A percentile compares a stretch with the other conserved stretches of the same genome.
Evolutionary conservation across 2,797 vertebrate genomes (phyloP).

Genomic region (Coluber constrictor): DNA sequence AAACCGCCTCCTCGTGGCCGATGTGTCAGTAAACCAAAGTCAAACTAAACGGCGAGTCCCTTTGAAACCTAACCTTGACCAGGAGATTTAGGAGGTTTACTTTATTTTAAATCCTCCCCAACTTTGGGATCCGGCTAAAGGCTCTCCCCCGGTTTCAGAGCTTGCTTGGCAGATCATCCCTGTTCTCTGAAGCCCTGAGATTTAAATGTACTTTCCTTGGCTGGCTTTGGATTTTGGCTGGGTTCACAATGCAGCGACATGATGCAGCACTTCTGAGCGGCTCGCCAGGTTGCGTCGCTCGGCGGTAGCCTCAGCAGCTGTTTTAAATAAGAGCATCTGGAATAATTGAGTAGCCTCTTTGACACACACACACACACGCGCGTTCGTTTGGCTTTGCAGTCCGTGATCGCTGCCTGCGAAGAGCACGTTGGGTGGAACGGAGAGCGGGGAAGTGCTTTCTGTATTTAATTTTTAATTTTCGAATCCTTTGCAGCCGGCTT

Average conservation of each 20-base stretch:
- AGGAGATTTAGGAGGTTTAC: not conserved
- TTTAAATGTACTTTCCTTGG: not conserved
- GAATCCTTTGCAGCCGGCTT: constrained; percentile 48
- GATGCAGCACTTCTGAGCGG: not conserved
- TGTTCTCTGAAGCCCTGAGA: not conserved
- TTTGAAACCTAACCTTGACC: not conserved
- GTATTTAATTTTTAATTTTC: constrained; percentile 67
- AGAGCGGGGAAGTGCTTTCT: constrained; percentile 55
- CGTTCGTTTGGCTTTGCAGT: not conserved
- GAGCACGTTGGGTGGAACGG: constrained; percentile 29
- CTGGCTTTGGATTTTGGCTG: not conserved
- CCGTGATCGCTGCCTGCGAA: not conserved
- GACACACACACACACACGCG: not conserved
- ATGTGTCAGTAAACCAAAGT: not conserved
- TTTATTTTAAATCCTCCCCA: not conserved
- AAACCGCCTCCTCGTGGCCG: not conserved
- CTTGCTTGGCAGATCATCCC: not conserved
- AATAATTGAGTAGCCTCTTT: not conserved
- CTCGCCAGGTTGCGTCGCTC: not conserved
- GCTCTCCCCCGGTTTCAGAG: not conserved
- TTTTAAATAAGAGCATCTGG: not conserved
- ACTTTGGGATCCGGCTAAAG: not conserved
- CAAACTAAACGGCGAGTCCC: not conserved
- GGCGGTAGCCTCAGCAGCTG: not conserved
- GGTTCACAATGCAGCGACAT: not conserved